Conservation (phyloP, 2,888 invertebrate species). For the Stenodera caucasica region DNA sequence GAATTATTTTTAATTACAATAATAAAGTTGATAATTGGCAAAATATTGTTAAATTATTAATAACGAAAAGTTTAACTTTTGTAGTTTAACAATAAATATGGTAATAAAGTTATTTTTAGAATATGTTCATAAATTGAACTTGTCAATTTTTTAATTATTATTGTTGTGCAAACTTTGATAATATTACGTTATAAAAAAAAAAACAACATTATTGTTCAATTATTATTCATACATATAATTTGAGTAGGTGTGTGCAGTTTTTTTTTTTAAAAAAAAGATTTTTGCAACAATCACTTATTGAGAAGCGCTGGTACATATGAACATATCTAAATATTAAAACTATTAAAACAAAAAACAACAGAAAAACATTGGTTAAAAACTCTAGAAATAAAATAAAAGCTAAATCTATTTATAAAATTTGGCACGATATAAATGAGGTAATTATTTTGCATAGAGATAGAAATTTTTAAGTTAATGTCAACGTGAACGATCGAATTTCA, state of each 20-base stretch:
- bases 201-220: background rate
- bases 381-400: background rate
- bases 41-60: too few relatives aligned
- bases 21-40: too few relatives aligned
- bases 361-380: background rate
- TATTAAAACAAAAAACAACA: background rate
- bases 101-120: too few relatives aligned
- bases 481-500: background rate
- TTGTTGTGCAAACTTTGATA: background rate
- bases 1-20: too few relatives aligned
- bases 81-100: too few relatives aligned
- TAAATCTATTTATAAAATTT: background rate
- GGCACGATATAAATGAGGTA: background rate
- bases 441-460: background rate
- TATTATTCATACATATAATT: background rate
- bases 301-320: background rate
- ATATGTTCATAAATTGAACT: too few relatives aligned
- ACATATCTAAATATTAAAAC: background rate
- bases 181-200: background rate
- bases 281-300: background rate
- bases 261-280: background rate
- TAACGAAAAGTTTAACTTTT: too few relatives aligned
- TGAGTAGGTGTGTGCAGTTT: background rate
- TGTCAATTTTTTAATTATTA: background rate
- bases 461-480: background rate